Evolutionary conservation across 2,888 invertebrate species (phyloP).

Genomic region (Drosophila anceps): DNA sequence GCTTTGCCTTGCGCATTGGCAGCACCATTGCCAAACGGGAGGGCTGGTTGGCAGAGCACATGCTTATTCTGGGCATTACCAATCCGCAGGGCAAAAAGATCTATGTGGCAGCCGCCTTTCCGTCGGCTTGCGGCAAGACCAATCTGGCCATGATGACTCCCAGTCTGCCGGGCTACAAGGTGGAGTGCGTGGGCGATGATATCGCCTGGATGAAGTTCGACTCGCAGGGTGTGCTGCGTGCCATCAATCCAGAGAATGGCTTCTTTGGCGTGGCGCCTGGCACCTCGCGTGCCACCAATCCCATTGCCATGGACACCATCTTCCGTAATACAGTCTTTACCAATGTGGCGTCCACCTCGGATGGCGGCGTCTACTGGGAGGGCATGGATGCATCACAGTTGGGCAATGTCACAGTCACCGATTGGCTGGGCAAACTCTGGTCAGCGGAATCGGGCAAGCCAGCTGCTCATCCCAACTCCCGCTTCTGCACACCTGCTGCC

Average conservation of each 20-base stretch:
- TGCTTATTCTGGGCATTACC: slow-evolving; percentile 98
- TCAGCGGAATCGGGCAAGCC: slow-evolving; percentile 88
- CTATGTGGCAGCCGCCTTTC: slow-evolving; percentile 99
- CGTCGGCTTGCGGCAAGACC: slow-evolving; percentile 99
- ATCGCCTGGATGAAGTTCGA: slow-evolving; percentile 99
- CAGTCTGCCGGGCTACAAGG: slow-evolving; percentile 95
- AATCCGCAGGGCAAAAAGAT: slow-evolving; percentile 94
- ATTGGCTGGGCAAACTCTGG: slow-evolving; percentile 95
- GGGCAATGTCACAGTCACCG: slow-evolving; percentile 88
- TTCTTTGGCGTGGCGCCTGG: slow-evolving; percentile 99
- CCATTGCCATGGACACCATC: slow-evolving; percentile 98
- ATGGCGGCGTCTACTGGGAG: slow-evolving; percentile 99
- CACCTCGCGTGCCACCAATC: slow-evolving; percentile 95
- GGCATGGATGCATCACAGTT: slow-evolving; percentile 94
- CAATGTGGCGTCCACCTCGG: slow-evolving; percentile 97
- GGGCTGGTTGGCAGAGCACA: slow-evolving; percentile 99
- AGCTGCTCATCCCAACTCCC: slow-evolving; percentile 98
- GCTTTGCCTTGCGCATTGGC: slow-evolving; percentile 97
- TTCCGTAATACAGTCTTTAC: slow-evolving; percentile 97
- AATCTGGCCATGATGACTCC: slow-evolving; percentile 99
- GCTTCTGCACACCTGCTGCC: slow-evolving; percentile 96
- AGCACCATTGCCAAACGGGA: slow-evolving; percentile 96
- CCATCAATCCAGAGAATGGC: slow-evolving; percentile 99
- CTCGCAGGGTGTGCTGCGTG: slow-evolving; percentile 92
- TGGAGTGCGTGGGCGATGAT: slow-evolving; percentile 98